Evolutionary conservation across 2,113 vertebrate genomes (phyloP), one percentile per base, ranked within the genome.

Genomic region (Eptatretus burgeri): DNA sequence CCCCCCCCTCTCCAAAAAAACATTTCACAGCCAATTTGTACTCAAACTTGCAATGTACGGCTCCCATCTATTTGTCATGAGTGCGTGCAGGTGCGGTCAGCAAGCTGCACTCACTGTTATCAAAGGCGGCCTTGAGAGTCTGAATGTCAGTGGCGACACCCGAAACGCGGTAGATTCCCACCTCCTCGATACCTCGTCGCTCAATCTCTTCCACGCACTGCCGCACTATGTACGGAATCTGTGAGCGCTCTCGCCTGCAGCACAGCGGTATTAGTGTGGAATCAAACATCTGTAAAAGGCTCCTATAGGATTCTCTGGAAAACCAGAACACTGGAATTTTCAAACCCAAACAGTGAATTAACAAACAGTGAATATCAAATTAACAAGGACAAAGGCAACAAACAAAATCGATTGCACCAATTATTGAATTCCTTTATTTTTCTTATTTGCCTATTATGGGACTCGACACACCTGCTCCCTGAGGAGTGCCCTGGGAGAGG

Each of bases 121-220:
- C 89, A 64, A 94, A 98, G 66, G 91, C 88, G 0, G 79, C 84
- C 74, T 93, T 98, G 74, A 96, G 70, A 2, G 83, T 81, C 66
- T 98, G 91, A 70, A 98, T 98, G 68, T 98, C 91, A 0, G 88
- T 96, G 49, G 89, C 89, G 18, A 96, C 91, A 13, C 91, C 89
- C 0, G 91, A 98, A 52, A 98, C 87, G 0, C 91, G 74, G 73
- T 98, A 98, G 76, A 98, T 98, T 71, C 91, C 91, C 73, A 98
- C 83, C 65, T 98, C 91, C 75, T 98, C 91, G 83, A 96, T 82
- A 5, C 89, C 91, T 13, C 91, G 78, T 64, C 88, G 78, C 70
- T 98, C 89, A 0, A 98, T 86, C 77, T 96, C 89, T 71, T 94
- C 89, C 66, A 98, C 80, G 1, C 91, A 96, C 75, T 96, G 91